phyloP scores from a whole-genome alignment of 2,797 vertebrate species.

The Pterois miles region DNA sequence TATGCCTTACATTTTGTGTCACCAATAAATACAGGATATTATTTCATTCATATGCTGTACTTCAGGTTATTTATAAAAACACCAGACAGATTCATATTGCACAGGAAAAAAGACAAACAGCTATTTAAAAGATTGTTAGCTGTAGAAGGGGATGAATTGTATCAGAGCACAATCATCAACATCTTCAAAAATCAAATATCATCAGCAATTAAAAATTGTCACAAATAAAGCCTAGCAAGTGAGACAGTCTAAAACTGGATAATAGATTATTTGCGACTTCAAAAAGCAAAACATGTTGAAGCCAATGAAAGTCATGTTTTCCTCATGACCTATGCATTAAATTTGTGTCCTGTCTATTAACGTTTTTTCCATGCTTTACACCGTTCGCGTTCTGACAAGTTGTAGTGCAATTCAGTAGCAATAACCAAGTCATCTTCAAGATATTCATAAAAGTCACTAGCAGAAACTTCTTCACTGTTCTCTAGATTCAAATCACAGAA shows the following conservation, averaged over 20 bases:
- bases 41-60: background rate
- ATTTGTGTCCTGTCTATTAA: background rate
- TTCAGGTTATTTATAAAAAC: background rate
- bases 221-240: no score
- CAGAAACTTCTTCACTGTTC: background rate
- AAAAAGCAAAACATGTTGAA: background rate
- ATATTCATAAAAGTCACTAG: background rate
- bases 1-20: background rate
- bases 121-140: constrained; percentile 8
- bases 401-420: background rate
- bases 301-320: background rate
- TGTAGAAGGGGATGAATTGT: background rate
- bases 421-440: background rate
- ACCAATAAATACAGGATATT: background rate
- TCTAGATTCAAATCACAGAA: background rate
- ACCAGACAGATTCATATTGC: background rate
- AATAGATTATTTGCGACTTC: background rate
- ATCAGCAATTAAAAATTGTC: no score
- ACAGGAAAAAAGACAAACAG: background rate
- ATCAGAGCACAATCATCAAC: background rate
- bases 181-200: no score
- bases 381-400: background rate
- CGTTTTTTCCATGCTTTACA: background rate
- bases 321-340: background rate
- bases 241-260: background rate